Evolutionary conservation across 2,888 invertebrate species (phyloP).

Genomic region (Harpalus rubripes): DNA sequence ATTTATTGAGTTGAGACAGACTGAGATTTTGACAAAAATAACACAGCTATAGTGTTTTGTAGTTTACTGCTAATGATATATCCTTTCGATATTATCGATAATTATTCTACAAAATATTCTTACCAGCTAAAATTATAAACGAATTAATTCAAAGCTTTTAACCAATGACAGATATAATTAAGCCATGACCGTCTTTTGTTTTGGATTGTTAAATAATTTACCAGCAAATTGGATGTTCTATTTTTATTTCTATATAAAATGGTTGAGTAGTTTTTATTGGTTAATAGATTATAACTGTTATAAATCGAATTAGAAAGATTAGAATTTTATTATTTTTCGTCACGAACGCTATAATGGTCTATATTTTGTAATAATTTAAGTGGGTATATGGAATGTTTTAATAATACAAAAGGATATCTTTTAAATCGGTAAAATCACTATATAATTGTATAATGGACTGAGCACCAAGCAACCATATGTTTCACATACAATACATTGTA

Average conservation of each 20-base stretch:
- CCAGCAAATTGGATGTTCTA: constrained; percentile 23
- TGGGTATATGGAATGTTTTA: background rate
- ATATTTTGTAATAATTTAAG: constrained; percentile 20
- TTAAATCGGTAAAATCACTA: background rate
- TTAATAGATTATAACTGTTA: constrained; percentile 41
- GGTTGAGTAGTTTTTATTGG: constrained; percentile 34
- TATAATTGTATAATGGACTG: too few relatives aligned
- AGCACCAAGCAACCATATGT: background rate
- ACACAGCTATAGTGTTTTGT: too few relatives aligned
- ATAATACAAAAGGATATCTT: background rate
- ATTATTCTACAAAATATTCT: background rate
- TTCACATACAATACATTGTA: background rate
- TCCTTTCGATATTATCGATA: background rate
- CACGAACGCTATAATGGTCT: constrained; percentile 25
- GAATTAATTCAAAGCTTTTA: constrained; percentile 15
- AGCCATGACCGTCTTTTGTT: constrained; percentile 28
- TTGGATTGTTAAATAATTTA: constrained; percentile 34
- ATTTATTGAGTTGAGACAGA: too few relatives aligned
- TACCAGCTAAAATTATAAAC: constrained; percentile 18
- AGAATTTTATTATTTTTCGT: constrained; percentile 36
- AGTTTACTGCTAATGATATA: background rate
- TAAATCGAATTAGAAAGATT: constrained; percentile 38
- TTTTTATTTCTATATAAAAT: constrained; percentile 29
- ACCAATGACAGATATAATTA: constrained; percentile 34
- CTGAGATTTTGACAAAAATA: too few relatives aligned